Conservation (phyloP, 2,797 vertebrate genomes). For the Odontamblyopus lacepedii region DNA sequence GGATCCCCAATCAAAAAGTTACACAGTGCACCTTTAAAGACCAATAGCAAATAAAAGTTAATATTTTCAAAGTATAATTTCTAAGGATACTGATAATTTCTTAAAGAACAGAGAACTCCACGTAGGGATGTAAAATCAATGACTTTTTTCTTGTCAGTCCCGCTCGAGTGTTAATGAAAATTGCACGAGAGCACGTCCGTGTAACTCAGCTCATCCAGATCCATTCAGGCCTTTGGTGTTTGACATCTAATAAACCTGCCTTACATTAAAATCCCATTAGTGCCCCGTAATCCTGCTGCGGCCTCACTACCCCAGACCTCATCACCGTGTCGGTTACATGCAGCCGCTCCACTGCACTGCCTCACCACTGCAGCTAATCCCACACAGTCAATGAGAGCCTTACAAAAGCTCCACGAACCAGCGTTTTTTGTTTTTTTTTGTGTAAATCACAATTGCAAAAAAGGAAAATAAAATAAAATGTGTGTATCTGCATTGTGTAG, state of each 20-base stretch:
- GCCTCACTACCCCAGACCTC: neutral
- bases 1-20: too few species aligned
- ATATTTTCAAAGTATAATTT: too few species aligned
- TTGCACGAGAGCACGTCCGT: neutral
- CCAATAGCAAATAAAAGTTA: too few species aligned
- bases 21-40: too few species aligned
- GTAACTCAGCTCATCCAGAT: conserved; percentile 5
- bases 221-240: conserved; percentile 1
- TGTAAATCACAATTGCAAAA: too few species aligned
- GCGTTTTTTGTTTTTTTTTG: neutral
- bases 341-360: neutral
- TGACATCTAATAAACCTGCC: conserved; percentile 7
- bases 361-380: neutral
- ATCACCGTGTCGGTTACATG: neutral
- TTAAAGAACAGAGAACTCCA: neutral
- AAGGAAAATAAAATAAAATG: too few species aligned
- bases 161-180: neutral
- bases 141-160: neutral
- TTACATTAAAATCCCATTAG: conserved; percentile 13
- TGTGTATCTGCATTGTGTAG: neutral
- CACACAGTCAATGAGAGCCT: neutral
- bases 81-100: too few species aligned
- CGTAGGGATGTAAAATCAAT: neutral
- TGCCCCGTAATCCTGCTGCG: neutral
- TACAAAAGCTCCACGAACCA: neutral